Conservation (phyloP, 2,797 vertebrate genomes). For the Champsocephalus gunnari region DNA sequence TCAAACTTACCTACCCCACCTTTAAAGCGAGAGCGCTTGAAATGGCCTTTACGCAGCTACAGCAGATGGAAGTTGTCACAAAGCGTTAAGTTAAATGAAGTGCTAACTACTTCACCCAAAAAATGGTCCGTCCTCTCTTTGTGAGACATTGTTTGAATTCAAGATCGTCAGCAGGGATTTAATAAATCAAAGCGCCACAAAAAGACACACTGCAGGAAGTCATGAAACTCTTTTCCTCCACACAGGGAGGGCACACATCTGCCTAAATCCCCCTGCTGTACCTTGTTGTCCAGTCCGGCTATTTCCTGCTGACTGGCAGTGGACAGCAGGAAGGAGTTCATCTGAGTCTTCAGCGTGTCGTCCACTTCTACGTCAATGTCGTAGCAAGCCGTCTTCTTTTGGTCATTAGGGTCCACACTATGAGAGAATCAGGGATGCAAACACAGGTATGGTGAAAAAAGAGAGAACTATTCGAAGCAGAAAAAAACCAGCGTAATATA, state of each 20-base stretch:
- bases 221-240: conserved; percentile 24
- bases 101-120: neutral
- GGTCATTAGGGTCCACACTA: conserved; percentile 98
- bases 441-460: too few relatives aligned
- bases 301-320: conserved; percentile 99
- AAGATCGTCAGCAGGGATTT: neutral
- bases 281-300: conserved; percentile 98
- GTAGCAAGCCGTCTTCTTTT: conserved; percentile 99
- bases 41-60: neutral
- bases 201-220: conserved; percentile 11
- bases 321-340: conserved; percentile 99
- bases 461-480: too few relatives aligned
- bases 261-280: conserved; percentile 53
- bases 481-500: too few relatives aligned
- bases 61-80: neutral
- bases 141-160: neutral
- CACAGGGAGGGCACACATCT: neutral
- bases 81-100: neutral
- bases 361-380: conserved; percentile 99
- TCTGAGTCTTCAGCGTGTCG: conserved; percentile 98
- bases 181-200: conserved; percentile 2
- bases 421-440: neutral
- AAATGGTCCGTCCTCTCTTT: neutral
- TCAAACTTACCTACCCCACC: too few relatives aligned
- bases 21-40: neutral